phyloP scores from a whole-genome alignment of 2,888 invertebrate species.

The Drosophila flavopinicola region DNA sequence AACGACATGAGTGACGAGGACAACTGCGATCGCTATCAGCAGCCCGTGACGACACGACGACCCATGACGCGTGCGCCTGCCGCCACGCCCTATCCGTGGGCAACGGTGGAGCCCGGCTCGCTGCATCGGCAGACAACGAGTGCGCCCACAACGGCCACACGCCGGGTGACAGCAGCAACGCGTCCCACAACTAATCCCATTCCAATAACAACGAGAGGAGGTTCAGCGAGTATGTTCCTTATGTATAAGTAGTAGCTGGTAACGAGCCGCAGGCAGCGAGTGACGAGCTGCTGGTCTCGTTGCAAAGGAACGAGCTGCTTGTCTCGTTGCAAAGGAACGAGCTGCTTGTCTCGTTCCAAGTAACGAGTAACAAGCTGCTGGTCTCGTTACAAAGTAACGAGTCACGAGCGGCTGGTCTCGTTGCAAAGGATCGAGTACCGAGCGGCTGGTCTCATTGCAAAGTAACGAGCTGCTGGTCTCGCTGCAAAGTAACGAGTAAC shows the following conservation, averaged over 20 bases:
- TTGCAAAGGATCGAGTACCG: no score
- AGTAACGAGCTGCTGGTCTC: background rate
- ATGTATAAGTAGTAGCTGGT: conserved; percentile 12
- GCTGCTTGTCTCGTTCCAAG: background rate
- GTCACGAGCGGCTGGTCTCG: no score
- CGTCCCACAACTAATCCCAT: conserved; percentile 59
- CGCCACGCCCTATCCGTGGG: conserved; percentile 18
- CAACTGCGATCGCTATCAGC: conserved; percentile 82
- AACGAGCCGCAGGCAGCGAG: conserved; percentile 2
- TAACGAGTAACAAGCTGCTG: background rate
- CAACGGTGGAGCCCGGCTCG: conserved; percentile 4
- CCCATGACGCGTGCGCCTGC: conserved; percentile 21
- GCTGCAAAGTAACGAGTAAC: background rate
- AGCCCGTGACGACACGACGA: conserved; percentile 38
- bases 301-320: background rate
- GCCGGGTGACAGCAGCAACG: conserved; percentile 15
- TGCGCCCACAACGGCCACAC: conserved; percentile 32
- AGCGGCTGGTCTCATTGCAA: background rate
- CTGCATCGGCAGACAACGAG: conserved; percentile 48
- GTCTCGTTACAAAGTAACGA: background rate
- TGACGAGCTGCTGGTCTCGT: background rate
- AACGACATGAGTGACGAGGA: conserved; percentile 87
- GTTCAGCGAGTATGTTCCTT: conserved; percentile 64
- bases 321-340: no score
- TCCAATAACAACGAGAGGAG: conserved; percentile 45